Base-by-base conservation (phyloP, 2,797 vertebrate genomes). In the Coluber constrictor region DNA sequence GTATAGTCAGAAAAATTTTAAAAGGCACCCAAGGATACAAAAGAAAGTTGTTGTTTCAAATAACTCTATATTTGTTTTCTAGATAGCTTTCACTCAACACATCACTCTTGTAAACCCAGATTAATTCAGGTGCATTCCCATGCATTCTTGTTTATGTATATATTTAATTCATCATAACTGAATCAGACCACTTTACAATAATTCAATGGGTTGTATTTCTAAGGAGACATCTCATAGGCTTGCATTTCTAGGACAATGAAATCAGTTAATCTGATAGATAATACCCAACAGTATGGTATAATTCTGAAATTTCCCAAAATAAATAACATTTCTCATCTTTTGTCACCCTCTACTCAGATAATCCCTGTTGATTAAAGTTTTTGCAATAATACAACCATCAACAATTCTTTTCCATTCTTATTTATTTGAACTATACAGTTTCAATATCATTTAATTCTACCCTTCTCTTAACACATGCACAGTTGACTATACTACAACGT, bases 1-100 rank as follows among this genome's bases (percentile, higher is more conserved):
- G 70, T 56, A 90, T n/a, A 90, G 83, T 91, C 83, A 57, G 63
- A 90, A 93, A 92, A 93, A 95, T 94, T 95, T 93, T 89, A 27
- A 93, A 91, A 43, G 55, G 27, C 23, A 27, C 29, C 91, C 89
- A 83, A 89, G 18, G 32, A 87, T 90, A 94, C 59, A 91, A 93
- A 95, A 94, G 91, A 27, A 87, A 94, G 91, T 92, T 91, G 95
- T 47, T 60, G 63, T 74, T 66, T 57, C 37, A 89, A 91, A 86
- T 91, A 91, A n/a, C 83, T 79, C 92, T 89, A 55, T 51, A 95
- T 91, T 89, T 93, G 70, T 61, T 12, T 27, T 59, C 91, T 94
- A 92, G n/a, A 93, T 60, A 66, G 56, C 0, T 27, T 74, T 94
- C 92, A 94, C 91, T 91, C 79, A 91, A 94, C 55, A 3, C 57